Conservation (phyloP, 2,888 invertebrate genomes). For the Mimas tiliae region DNA sequence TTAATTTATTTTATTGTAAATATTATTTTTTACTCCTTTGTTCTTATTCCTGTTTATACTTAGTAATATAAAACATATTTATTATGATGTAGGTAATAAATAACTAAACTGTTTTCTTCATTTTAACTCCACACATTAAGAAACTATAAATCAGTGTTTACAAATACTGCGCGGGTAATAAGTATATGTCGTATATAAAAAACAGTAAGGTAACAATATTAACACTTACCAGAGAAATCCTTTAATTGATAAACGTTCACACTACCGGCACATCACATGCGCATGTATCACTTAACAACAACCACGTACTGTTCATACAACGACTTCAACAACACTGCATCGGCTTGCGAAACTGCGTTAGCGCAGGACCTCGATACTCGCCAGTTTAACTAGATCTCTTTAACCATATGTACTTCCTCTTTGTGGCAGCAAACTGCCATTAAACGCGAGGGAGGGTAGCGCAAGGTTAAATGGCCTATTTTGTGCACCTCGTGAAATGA, state of each 20-base stretch:
- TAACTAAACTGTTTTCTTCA: background rate
- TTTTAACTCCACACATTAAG: background rate
- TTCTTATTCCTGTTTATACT: too few relatives aligned
- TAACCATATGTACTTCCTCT: background rate
- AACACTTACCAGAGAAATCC: constrained; percentile 14
- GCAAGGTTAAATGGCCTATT: background rate
- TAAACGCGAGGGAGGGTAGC: background rate
- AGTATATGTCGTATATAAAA: background rate
- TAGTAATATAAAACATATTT: too few relatives aligned
- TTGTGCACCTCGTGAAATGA: constrained; percentile 24
- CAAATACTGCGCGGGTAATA: background rate
- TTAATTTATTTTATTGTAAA: too few relatives aligned
- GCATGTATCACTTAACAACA: constrained; percentile 30
- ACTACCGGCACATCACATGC: constrained; percentile 34
- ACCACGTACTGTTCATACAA: constrained; percentile 43
- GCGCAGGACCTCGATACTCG: constrained; percentile 42
- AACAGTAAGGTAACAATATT: background rate
- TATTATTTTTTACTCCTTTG: too few relatives aligned
- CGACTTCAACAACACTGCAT: constrained; percentile 46
- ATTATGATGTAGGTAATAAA: too few relatives aligned
- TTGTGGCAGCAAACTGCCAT: background rate
- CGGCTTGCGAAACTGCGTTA: constrained; percentile 49
- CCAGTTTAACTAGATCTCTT: constrained; percentile 26
- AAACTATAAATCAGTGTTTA: background rate
- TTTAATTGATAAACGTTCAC: background rate